A percentile compares a stretch with the other conserved stretches of the same genome.
Conservation (phyloP, 35 echinoderm and acorn worm species). For the Apostichopus californicus region DNA sequence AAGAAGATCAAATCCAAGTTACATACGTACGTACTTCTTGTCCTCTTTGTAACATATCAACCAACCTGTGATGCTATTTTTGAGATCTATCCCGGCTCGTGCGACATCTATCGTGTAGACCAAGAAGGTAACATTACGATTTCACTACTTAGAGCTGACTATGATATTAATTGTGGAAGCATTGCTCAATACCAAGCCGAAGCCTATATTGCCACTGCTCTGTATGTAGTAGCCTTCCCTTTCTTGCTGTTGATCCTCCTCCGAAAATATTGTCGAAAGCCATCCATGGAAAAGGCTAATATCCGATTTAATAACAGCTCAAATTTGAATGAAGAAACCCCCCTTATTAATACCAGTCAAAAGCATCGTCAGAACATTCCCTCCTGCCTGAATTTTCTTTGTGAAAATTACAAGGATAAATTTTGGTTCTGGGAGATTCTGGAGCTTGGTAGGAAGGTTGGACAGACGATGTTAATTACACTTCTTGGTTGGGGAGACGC, state of each 20-base stretch:
- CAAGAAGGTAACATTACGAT: background rate
- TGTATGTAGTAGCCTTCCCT: conserved; percentile 51
- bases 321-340: background rate
- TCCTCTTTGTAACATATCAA: too few species aligned
- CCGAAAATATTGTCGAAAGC: background rate
- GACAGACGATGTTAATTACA: too few species aligned
- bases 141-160: conserved; percentile 44
- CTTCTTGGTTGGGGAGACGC: conserved; percentile 30
- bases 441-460: conserved; percentile 50
- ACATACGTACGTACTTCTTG: too few species aligned
- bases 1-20: too few species aligned
- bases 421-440: conserved; percentile 72
- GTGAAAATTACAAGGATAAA: conserved; percentile 65
- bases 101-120: conserved; percentile 34
- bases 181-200: background rate
- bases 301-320: too few species aligned
- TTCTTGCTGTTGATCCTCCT: conserved; percentile 29
- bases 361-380: background rate
- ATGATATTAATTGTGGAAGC: conserved; percentile 31
- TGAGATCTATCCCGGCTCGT: conserved; percentile 32
- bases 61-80: conserved; percentile 52
- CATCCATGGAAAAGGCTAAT: background rate
- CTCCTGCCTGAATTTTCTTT: conserved; percentile 41
- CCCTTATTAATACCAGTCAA: background rate
- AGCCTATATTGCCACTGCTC: conserved; percentile 4